Evolutionary conservation across 2,797 vertebrate genomes (phyloP), one percentile per base, ranked within the genome.

Genomic region (Hyperoplus lanceolatus): DNA sequence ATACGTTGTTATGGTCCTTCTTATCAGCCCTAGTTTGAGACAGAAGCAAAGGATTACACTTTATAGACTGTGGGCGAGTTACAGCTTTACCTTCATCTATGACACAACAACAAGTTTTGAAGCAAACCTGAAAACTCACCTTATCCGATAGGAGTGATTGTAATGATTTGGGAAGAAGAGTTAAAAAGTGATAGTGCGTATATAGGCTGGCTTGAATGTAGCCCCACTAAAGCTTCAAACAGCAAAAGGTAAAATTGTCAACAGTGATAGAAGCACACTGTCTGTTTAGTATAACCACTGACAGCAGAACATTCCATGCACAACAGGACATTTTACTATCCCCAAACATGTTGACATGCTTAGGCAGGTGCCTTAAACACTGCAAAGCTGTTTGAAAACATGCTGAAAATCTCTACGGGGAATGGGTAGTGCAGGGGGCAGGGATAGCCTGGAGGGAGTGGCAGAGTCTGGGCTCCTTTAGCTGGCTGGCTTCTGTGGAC

Each of bases 401-500:
- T 29, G 29, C 29, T 29, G 29, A 29, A 29, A 29, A 29, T 29
- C 29, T 29, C 29, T 29, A 29, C 29, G 61, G 48, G 56, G 58
- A 46, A 29, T 38, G 70, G 56, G 13, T 18, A 53, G 18, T 4
- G 18, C 4, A 43, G 46, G 39, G 60, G 75, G 77, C 85, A 64
- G 90, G 87, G 77, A 38, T 45, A 12, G 68, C 50, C 38, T 60
- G 48, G 57, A 72, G 73, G 87, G 90, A 66, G 89, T 87, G 82
- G 62, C 75, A 51, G 61, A 4, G 54, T 46, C 54, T 14, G 12
- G 67, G 70, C 80, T 59, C 4, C 46, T 74, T 77, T 83, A 84
- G 79, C 81, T 89, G 89, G 82, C 80, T 89, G 77, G 60, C 36
- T 73, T 72, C 73, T 63, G 21, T 93, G 89, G 82, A 50, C 87